Evolutionary conservation across 1,140 invertebrate species (phyloP).

Genomic region (Philaenus spumarius): DNA sequence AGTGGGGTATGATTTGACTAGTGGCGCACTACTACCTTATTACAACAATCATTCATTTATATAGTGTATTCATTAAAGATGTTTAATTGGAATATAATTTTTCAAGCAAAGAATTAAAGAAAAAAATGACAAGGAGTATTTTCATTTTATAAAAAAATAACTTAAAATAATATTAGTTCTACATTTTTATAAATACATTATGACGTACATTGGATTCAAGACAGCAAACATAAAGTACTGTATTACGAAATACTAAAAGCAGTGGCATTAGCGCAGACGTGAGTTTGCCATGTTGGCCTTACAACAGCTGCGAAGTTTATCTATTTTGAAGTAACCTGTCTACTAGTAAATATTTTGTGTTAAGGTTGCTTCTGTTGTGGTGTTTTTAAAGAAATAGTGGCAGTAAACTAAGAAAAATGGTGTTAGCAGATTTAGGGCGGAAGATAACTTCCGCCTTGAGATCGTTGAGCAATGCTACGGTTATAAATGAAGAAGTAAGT

Average conservation of each 20-base stretch:
- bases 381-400: not conserved
- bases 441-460: conserved; percentile 98
- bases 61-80: too few species aligned
- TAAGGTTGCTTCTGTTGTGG: not conserved
- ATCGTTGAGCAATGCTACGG: conserved; percentile 95
- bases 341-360: not conserved
- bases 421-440: conserved; percentile 98
- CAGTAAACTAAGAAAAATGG: conserved; percentile 57
- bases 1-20: too few species aligned
- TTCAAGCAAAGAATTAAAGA: too few species aligned
- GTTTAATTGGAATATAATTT: too few species aligned
- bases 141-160: not conserved
- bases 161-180: not conserved
- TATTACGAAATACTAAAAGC: not conserved
- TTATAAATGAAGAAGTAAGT: conserved; percentile 95
- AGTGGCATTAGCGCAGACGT: not conserved
- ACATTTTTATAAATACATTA: not conserved
- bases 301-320: conserved; percentile 5
- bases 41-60: too few species aligned
- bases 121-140: too few species aligned
- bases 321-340: conserved; percentile 10
- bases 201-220: not conserved
- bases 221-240: not conserved
- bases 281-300: conserved; percentile 8
- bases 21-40: too few species aligned